Conservation (phyloP, 2,888 invertebrate genomes). For the Andrena fulva region DNA sequence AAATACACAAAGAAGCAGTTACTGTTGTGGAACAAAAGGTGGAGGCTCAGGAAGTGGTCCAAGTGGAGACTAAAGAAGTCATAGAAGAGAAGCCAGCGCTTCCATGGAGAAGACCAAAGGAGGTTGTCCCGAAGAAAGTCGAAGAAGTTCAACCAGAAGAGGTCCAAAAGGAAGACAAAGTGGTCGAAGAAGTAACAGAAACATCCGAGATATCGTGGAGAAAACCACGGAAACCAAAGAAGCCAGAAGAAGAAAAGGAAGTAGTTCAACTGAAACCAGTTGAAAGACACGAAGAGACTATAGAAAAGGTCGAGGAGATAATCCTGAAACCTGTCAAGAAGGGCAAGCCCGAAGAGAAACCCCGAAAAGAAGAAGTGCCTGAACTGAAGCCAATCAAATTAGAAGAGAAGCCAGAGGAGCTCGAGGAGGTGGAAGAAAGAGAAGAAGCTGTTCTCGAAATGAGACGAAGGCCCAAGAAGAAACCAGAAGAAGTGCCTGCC, state of each 20-base stretch:
- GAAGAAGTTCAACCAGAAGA: conserved; percentile 55
- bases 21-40: conserved; percentile 46
- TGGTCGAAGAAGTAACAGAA: conserved; percentile 66
- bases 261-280: conserved; percentile 82
- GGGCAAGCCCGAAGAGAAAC: conserved; percentile 65
- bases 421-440: conserved; percentile 70
- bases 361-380: conserved; percentile 78
- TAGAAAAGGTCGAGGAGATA: conserved; percentile 74
- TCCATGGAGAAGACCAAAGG: conserved; percentile 60
- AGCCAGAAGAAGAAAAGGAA: conserved; percentile 77
- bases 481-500: conserved; percentile 65
- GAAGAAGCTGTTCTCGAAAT: conserved; percentile 45
- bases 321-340: conserved; percentile 78
- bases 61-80: conserved; percentile 64
- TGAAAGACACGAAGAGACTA: conserved; percentile 74
- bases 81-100: conserved; percentile 64
- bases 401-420: conserved; percentile 68
- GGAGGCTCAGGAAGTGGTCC: conserved; percentile 43
- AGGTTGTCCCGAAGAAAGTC: conserved; percentile 64
- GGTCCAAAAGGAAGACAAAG: conserved; percentile 64
- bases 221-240: conserved; percentile 71
- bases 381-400: conserved; percentile 78
- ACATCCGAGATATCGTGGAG: conserved; percentile 79
- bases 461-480: conserved; percentile 79
- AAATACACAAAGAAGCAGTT: conserved; percentile 83